Percentiles rank a stretch among this genome's conserved stretches.
phyloP scores from a whole-genome alignment of 2,797 vertebrate species.

The Premnoplex brunnescens region DNA sequence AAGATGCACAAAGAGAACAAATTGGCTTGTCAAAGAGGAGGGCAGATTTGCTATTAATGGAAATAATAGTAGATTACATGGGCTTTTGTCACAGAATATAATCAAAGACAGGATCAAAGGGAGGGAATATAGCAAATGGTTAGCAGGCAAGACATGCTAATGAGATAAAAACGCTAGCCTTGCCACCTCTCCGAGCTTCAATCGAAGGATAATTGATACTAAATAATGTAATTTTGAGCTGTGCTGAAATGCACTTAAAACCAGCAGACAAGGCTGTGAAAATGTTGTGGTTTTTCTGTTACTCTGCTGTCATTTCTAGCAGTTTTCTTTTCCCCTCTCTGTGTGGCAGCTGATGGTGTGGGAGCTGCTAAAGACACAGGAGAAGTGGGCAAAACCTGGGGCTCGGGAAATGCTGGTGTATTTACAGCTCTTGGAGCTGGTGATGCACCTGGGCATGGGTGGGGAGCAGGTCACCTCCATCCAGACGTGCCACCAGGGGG shows the following conservation, averaged over 20 bases:
- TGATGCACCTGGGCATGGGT: not conserved
- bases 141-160: slow-evolving; percentile 77
- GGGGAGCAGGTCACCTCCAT: not conserved
- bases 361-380: not conserved
- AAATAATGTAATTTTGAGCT: slow-evolving; percentile 70
- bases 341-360: not conserved
- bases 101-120: slow-evolving; percentile 79
- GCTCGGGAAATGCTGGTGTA: not conserved
- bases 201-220: slow-evolving; percentile 73
- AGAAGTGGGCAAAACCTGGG: not conserved
- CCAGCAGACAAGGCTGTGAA: slow-evolving; percentile 53
- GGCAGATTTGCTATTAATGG: slow-evolving; percentile 77
- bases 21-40: slow-evolving; percentile 77
- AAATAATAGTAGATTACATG: slow-evolving; percentile 79
- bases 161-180: slow-evolving; percentile 77
- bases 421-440: not conserved
- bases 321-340: not conserved
- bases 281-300: slow-evolving; percentile 55
- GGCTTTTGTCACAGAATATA: slow-evolving; percentile 71
- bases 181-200: slow-evolving; percentile 65
- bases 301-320: slow-evolving; percentile 45
- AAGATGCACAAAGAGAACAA: slow-evolving; percentile 69
- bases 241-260: slow-evolving; percentile 70
- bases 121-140: slow-evolving; percentile 74
- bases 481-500: not conserved